Evolutionary conservation across 2,888 invertebrate genomes (phyloP).

Genomic region (Ellobium chinense): DNA sequence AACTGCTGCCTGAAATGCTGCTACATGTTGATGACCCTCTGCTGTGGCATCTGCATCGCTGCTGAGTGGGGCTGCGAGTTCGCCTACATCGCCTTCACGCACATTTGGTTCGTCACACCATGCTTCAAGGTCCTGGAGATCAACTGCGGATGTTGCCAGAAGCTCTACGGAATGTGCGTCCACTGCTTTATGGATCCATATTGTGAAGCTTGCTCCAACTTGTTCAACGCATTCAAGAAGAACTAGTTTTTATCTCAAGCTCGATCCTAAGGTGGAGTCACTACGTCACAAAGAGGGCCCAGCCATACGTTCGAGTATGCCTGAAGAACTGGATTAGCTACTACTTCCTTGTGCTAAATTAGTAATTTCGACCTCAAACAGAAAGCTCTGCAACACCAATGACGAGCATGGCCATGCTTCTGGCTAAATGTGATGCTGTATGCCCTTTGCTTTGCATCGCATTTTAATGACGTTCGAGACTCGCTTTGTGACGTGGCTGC

Average conservation of each 20-base stretch:
- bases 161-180: conserved; percentile 80
- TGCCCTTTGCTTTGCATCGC: too few species aligned
- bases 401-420: not conserved
- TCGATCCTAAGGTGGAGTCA: not conserved
- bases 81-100: conserved; percentile 82
- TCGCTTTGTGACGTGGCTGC: too few species aligned
- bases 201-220: conserved; percentile 58
- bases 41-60: conserved; percentile 86
- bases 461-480: too few species aligned
- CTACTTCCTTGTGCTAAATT: too few species aligned
- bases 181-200: conserved; percentile 78
- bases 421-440: not conserved
- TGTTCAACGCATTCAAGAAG: conserved; percentile 61
- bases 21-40: conserved; percentile 84
- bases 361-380: too few species aligned
- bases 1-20: conserved; percentile 84
- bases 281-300: too few species aligned
- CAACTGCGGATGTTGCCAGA: conserved; percentile 71
- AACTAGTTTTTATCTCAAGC: not conserved
- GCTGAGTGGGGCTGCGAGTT: conserved; percentile 80
- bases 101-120: conserved; percentile 88
- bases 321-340: too few species aligned
- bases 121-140: conserved; percentile 85
- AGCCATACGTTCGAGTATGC: too few species aligned
- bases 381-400: too few species aligned